Conservation (phyloP, 2,113 vertebrate genomes). For the Rhineura floridana region DNA sequence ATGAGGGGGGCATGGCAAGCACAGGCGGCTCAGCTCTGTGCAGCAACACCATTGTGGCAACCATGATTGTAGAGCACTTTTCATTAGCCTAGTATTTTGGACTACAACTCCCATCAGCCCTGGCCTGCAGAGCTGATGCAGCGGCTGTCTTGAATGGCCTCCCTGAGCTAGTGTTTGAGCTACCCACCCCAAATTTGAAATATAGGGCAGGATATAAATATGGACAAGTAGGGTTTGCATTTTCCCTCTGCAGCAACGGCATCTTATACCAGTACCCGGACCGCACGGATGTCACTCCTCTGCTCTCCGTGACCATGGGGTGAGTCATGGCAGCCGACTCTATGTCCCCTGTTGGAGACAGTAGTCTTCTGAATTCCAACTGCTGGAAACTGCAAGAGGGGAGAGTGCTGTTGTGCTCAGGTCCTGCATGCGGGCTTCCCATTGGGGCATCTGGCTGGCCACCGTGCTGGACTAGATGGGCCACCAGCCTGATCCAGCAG, state of each 20-base stretch:
- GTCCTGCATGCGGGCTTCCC: too few relatives aligned
- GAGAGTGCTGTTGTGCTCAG: too few relatives aligned
- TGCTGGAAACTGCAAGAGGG: too few relatives aligned
- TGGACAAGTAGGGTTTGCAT: background rate
- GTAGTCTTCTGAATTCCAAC: background rate
- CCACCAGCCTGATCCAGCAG: too few relatives aligned
- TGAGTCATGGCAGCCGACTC: slow-evolving; percentile 67
- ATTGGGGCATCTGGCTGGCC: too few relatives aligned
- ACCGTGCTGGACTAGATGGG: too few relatives aligned
- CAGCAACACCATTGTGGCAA: background rate
- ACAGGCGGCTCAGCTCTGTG: background rate
- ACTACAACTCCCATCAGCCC: too few relatives aligned
- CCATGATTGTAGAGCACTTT: accelerated
- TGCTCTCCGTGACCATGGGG: slow-evolving; percentile 96
- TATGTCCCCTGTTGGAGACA: background rate
- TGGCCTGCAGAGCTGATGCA: background rate
- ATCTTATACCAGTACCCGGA: slow-evolving; percentile 92
- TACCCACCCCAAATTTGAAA: too few relatives aligned
- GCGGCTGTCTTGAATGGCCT: background rate
- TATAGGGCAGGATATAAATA: background rate
- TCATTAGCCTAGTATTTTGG: too few relatives aligned
- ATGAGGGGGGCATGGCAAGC: too few relatives aligned
- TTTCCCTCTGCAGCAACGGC: slow-evolving; percentile 79
- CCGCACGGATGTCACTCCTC: slow-evolving; percentile 84
- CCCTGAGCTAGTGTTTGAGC: background rate